Base-by-base conservation (phyloP, 2,888 invertebrate species). In the Dusona sp. region DNA sequence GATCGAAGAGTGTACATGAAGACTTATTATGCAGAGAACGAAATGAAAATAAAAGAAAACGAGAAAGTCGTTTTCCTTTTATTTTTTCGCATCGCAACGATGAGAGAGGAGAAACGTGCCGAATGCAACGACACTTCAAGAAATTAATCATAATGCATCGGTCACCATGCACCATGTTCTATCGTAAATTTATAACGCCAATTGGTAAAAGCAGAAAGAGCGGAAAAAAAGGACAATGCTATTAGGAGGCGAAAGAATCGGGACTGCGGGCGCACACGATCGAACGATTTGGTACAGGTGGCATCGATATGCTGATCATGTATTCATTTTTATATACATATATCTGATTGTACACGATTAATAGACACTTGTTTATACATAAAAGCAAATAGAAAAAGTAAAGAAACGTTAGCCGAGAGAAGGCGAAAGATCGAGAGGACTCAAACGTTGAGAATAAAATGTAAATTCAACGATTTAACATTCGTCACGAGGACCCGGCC, bases 381-480 rank as follows among this genome's bases (percentile, higher is more conserved):
- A 25, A 2, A 11, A 57, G 9, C 22, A 11, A 61, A 61, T 29
- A 29, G 16, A 29, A 11, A 61, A 16, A 33, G 67, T 38, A 22
- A 25, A 19, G 25, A 65, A 57, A 25, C 22, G 72, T 29, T 9
- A 54, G n/a, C n/a, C n/a, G 38, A 67, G 73, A 65, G 22, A 64
- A n/a, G 65, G 64, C 61, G 75, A 64, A 61, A 33, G 33, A 77
- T 29, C 29, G 68, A 65, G 61, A 25, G 72, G 80, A 77, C 77
- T 80, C 83, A 77, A 87, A 84, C 86, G 80, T 65, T 81, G 82
- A 67, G 87, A 78, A 84, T 84, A 80, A 87, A 89, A 90, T 90
- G 90, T 88, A 89, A 89, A 90, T 89, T 73, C 77, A 57, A 64
- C 85, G 86, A 79, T 87, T 90, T 89, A 89, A 89, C 86, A 90